A percentile compares a stretch with the other conserved stretches of the same genome.
phyloP scores from a whole-genome alignment of 2,797 vertebrate species.

The Myiothlypis coronata region DNA sequence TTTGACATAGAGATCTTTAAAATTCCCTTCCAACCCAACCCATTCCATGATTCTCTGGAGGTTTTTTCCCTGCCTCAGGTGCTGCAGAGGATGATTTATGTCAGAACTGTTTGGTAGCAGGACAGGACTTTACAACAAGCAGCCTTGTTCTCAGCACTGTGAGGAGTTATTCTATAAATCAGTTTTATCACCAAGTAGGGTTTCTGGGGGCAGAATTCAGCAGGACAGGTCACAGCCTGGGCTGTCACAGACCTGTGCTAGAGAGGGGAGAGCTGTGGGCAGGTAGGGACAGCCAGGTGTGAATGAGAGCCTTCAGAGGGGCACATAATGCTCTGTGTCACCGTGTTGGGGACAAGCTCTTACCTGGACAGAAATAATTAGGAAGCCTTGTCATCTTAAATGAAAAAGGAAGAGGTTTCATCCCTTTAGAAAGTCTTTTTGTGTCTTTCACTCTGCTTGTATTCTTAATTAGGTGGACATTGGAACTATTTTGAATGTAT shows the following conservation, averaged over 20 bases:
- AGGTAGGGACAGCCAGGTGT: background rate
- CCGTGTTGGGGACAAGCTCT: rapidly evolving
- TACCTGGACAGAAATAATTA: background rate
- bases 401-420: background rate
- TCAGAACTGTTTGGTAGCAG: background rate
- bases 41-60: background rate
- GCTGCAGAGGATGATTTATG: background rate
- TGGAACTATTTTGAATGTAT: background rate
- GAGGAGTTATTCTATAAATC: background rate
- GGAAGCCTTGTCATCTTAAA: background rate
- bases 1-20: rapidly evolving
- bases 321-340: background rate
- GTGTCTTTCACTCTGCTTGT: background rate
- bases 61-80: background rate
- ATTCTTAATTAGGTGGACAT: background rate
- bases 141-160: background rate
- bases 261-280: background rate
- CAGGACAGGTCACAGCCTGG: background rate
- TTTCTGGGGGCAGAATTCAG: background rate
- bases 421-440: background rate
- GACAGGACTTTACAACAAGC: background rate
- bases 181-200: background rate
- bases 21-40: background rate
- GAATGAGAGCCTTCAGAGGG: background rate
- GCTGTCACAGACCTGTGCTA: rapidly evolving